Evolutionary conservation across 2,113 vertebrate species (phyloP).

Genomic region (Ailurus styani): DNA sequence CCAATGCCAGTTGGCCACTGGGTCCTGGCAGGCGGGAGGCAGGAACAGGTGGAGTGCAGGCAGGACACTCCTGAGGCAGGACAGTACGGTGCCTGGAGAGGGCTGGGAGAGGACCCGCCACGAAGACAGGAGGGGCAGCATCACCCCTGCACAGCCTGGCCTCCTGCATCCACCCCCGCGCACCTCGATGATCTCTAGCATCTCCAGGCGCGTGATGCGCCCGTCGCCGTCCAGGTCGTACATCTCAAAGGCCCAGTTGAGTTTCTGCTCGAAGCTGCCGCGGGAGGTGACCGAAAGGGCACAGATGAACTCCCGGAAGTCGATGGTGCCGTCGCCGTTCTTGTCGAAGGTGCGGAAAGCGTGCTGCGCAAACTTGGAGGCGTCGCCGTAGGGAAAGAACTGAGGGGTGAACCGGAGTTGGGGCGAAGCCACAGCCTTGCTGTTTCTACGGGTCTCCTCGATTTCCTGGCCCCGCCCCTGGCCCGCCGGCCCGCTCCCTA

Average conservation of each 20-base stretch:
- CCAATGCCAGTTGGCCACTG: neutral
- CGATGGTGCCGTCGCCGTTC: conserved; percentile 96
- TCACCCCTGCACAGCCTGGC: neutral
- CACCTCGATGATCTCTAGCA: conserved; percentile 96
- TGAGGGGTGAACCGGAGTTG: conserved; percentile 55
- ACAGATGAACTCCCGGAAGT: conserved; percentile 99
- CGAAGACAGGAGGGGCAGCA: too few relatives aligned
- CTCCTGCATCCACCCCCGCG: neutral
- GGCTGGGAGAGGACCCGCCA: neutral
- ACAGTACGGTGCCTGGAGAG: neutral
- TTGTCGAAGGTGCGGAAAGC: conserved; percentile 98
- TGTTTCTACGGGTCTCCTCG: rapidly evolving
- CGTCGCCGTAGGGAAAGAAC: conserved; percentile 98
- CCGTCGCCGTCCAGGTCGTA: conserved; percentile 96
- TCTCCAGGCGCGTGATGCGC: conserved; percentile 96
- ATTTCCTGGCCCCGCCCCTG: neutral
- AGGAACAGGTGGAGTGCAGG: neutral
- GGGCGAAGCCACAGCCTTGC: rapidly evolving
- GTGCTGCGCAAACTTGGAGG: conserved; percentile 98
- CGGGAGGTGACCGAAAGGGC: conserved; percentile 96
- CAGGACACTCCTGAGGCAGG: neutral
- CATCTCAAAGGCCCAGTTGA: conserved; percentile 99
- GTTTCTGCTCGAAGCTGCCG: conserved; percentile 97
- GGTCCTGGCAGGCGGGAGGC: neutral
- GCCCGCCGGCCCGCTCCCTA: rapidly evolving